Evolutionary conservation across 2,797 vertebrate species (phyloP), one percentile per base, ranked within the genome.

Genomic region (Argyrosomus regius): DNA sequence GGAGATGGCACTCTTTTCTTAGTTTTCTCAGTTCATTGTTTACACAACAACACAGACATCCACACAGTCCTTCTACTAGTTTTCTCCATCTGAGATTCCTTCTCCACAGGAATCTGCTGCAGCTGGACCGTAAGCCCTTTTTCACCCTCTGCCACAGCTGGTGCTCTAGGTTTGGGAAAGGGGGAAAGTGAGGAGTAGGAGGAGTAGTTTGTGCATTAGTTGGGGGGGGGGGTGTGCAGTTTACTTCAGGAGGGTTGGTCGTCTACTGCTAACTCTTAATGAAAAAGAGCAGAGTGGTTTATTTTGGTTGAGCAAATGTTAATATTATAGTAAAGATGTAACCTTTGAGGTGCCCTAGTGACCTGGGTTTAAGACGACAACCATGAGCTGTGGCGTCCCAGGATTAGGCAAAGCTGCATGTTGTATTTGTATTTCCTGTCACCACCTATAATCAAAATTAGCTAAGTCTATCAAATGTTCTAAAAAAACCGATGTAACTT

Each of bases 81-180:
- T 31, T 28, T 64, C 31, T 81, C 45, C 76, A 9, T 61, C 18
- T 46, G 35, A 76, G 10, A 70, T 69, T 68, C 69, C 0, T 65
- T 61, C 68, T 64, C 58, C 9, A 46, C 68, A 66, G 69, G 46
- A 70, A 35, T 75, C 35, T 22, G 24, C 50, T 71, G 68, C 77
- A 78, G 46, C 61, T 43, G 63, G 72, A 35, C n/a, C 4, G 35
- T 54, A 46, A 78, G 48, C 54, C 62, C 14, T 17, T 67, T 39
- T 70, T 50, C 31, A 67, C 53, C 10, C 31, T 39, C 49, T 41
- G 54, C 28, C 56, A 57, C 70, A 83, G 56, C 77, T 77, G 64
- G 41, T 65, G 62, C 43, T 59, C 1, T 16, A 31, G n/a, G 22
- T 60, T 75, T 67, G 12, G 41, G 16, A 50, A 65, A 48, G 24